phyloP scores from a whole-genome alignment of 1,140 invertebrate genomes.

The Liolophura sinensis region DNA sequence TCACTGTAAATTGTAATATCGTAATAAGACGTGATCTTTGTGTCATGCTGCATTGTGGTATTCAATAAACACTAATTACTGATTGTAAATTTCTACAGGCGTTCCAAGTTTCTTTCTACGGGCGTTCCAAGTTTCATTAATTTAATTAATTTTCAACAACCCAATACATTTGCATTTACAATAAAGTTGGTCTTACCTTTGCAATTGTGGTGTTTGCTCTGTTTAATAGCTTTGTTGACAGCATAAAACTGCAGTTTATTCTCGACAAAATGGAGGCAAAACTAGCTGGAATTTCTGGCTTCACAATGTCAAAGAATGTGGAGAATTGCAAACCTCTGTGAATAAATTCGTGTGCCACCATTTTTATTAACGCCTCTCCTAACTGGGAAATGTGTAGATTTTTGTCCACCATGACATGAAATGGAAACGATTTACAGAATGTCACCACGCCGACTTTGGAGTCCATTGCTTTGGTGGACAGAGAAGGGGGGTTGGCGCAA shows the following conservation, averaged over 20 bases:
- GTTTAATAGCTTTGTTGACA: constrained; percentile 27
- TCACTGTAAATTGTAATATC: no score
- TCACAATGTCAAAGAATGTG: constrained; percentile 34
- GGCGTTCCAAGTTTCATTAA: no score
- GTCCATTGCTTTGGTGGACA: constrained; percentile 32
- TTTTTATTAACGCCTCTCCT: constrained; percentile 61
- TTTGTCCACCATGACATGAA: constrained; percentile 91
- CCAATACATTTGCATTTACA: background rate
- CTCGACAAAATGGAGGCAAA: constrained; percentile 43
- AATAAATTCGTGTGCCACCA: constrained; percentile 30
- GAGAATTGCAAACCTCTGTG: constrained; percentile 24
- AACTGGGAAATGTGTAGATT: constrained; percentile 81
- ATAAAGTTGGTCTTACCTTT: constrained; percentile 6
- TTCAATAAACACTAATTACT: no score
- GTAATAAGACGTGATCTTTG: no score
- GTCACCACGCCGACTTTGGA: constrained; percentile 62
- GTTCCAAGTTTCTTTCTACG: no score
- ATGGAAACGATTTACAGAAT: constrained; percentile 94
- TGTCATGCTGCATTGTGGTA: no score
- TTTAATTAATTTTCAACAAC: no score
- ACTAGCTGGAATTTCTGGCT: constrained; percentile 35
- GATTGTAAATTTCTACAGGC: no score
- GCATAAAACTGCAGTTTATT: constrained; percentile 45
- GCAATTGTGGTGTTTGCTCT: constrained; percentile 1
- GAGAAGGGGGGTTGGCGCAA: constrained; percentile 3